Base-by-base conservation (phyloP, 2,888 invertebrate species). In the Agonopterix subpropinquella region DNA sequence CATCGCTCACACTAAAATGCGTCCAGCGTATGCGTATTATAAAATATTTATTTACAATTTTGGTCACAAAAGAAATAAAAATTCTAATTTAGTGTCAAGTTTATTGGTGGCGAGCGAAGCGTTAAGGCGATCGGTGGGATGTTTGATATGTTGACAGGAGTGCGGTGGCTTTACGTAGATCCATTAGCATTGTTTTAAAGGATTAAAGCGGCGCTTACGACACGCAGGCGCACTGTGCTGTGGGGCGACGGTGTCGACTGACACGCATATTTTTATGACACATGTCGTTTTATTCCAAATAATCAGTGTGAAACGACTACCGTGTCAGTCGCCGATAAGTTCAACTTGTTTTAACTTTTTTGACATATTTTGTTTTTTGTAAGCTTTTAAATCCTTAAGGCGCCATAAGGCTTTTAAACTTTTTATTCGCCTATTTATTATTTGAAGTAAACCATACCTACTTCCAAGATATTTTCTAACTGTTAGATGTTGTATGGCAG, bases 171-270 rank as follows among this genome's bases (percentile, higher is more conserved):
- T 80, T 73, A 73, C 79, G 78, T 74, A 73, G 78, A 77, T 85
- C 88, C 88, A 88, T 88, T 88, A 88, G 86, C 85, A 88, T 88
- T 87, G 88, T 88, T 86, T 87, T 80, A 82, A 79, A 71, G 86
- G 88, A 87, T 88, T 87, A 88, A 74, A 77, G 71, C 68, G 80
- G 72, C 74, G 80, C 75, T 84, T 80, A 74, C 71, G 70, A 68
- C 67, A 61, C 65, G 61, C 70, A 60, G 28, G 4, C 28, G 28
- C 28, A 28, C 28, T 28, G 28, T 28, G 28, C 65, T 68, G 71
- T 73, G 74, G 70, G 68, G 62, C 65, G 68, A 75, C 69, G 61
- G 70, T 73, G 77, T 78, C 71, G 68, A 63, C 68, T 57, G 65
- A 77, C 77, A 78, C 74, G 77, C 83, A 86, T 86, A 84, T 79